A percentile compares a stretch with the other conserved stretches of the same genome.
phyloP scores from a whole-genome alignment of 2,113 vertebrate genomes.

The Mormyrus lacerda region DNA sequence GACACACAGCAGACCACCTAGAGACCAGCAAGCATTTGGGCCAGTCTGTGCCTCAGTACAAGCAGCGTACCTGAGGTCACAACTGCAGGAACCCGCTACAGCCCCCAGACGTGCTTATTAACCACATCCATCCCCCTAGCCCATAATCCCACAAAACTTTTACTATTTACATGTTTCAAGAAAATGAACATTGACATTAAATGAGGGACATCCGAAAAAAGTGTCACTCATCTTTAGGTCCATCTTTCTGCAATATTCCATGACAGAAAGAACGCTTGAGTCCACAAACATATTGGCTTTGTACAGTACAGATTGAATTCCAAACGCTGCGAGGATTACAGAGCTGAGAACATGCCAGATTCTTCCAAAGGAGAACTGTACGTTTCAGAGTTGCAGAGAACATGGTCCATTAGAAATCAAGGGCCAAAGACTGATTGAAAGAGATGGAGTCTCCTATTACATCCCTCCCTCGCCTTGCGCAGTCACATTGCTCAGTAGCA shows the following conservation, averaged over 20 bases:
- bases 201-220: not conserved
- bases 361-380: not conserved
- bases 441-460: not conserved
- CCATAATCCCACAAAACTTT: conserved; percentile 11
- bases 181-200: conserved; percentile 32
- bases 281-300: not conserved
- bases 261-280: not conserved
- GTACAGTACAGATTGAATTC: not conserved
- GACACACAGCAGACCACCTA: not conserved
- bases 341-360: not conserved
- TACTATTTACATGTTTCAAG: conserved; percentile 26
- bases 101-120: not conserved
- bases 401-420: not conserved
- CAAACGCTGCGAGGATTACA: not conserved
- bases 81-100: not conserved
- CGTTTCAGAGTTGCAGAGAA: not conserved
- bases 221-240: not conserved
- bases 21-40: not conserved
- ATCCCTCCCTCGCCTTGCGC: not conserved
- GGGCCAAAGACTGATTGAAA: not conserved
- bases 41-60: not conserved
- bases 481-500: not conserved
- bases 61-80: not conserved
- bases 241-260: not conserved
- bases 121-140: not conserved